These are phyloP conservation scores for Grus americana DNA, from an alignment of 2,113 vertebrate species.

Conservation along the genomic window DNA sequence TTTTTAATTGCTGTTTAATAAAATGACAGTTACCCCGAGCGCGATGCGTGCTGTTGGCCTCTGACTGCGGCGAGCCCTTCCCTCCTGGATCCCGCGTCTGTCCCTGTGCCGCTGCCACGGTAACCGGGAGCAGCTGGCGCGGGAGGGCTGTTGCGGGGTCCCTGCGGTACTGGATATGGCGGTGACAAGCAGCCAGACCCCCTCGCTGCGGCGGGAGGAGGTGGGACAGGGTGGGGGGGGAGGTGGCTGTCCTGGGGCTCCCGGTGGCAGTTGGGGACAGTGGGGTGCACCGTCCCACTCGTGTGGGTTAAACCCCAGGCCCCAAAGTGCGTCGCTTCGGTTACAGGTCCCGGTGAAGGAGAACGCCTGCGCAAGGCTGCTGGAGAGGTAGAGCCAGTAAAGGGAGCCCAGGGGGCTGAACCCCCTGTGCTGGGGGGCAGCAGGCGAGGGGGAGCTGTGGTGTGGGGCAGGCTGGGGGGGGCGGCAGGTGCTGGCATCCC, in stretches of 20 bases:
- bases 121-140: not conserved
- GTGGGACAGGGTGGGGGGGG: not conserved
- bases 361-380: fast-evolving
- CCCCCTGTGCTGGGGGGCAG: fast-evolving
- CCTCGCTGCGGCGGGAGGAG: fast-evolving
- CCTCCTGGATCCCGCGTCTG: fast-evolving
- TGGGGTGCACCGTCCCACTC: fast-evolving
- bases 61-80: not conserved
- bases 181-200: not conserved
- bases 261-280: not conserved
- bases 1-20: slow-evolving; percentile 67
- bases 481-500: not conserved
- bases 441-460: fast-evolving
- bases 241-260: too few species aligned
- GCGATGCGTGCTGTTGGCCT: fast-evolving
- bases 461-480: not conserved
- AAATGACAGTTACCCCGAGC: not conserved
- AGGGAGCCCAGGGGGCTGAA: not conserved
- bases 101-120: fast-evolving
- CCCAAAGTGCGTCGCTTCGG: fast-evolving
- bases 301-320: fast-evolving
- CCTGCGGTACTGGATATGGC: not conserved
- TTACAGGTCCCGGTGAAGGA: not conserved
- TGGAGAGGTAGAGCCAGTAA: not conserved
- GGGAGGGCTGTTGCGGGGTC: fast-evolving